A percentile compares a stretch with the other conserved stretches of the same genome.
These are phyloP conservation scores for Ammodytes dubius DNA, from an alignment of 2,113 vertebrate species.

Conservation along the genomic window DNA sequence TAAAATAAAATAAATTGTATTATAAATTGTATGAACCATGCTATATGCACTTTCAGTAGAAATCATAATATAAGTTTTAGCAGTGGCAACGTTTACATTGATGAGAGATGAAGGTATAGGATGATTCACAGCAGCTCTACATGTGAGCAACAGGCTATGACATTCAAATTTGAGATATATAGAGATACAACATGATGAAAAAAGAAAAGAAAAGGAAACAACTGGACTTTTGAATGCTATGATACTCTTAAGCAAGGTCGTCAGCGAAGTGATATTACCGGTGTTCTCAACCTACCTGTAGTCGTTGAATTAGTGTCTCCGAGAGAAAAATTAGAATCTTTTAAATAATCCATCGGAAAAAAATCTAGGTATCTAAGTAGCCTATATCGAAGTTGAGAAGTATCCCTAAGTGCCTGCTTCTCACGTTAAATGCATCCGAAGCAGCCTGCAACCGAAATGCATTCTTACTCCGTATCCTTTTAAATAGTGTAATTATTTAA, in stretches of 20 bases:
- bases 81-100: background rate
- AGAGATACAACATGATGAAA: background rate
- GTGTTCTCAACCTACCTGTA: conserved; percentile 55
- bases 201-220: background rate
- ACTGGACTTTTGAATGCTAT: background rate
- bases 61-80: background rate
- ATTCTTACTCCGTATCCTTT: background rate
- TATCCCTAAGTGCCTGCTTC: background rate
- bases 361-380: conserved; percentile 35
- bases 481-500: background rate
- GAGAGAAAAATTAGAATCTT: conserved; percentile 57
- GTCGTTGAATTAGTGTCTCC: conserved; percentile 46
- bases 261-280: background rate
- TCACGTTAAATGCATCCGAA: background rate
- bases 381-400: conserved; percentile 15
- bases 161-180: too few species aligned
- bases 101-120: background rate
- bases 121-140: too few species aligned
- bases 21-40: too few species aligned
- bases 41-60: background rate
- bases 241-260: background rate
- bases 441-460: background rate
- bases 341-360: conserved; percentile 73
- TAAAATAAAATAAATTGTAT: too few species aligned
- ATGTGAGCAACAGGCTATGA: background rate